A percentile compares a stretch with the other conserved stretches of the same genome.
Evolutionary conservation across 2,888 invertebrate genomes (phyloP).

Genomic region (Pollenia angustigena): DNA sequence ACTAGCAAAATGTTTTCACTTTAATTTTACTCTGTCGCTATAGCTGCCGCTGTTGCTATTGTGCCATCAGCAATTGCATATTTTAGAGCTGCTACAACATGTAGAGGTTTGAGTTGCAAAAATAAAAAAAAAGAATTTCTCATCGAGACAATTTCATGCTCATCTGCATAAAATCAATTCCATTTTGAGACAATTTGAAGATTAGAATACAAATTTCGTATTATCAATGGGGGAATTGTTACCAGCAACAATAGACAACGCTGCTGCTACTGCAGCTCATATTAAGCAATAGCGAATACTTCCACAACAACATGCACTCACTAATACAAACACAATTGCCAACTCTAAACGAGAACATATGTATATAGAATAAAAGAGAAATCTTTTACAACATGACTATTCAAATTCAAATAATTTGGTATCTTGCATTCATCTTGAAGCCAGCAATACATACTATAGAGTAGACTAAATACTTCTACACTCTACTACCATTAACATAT

Average conservation of each 20-base stretch:
- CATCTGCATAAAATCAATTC: slow-evolving; percentile 85
- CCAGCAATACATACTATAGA: slow-evolving; percentile 10
- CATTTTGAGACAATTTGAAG: slow-evolving; percentile 84
- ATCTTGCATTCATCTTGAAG: slow-evolving; percentile 35
- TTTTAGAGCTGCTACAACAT: slow-evolving; percentile 5
- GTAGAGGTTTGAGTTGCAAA: slow-evolving; percentile 23
- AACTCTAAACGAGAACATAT: slow-evolving; percentile 26
- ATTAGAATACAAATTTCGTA: slow-evolving; percentile 84
- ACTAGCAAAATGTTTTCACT: slow-evolving; percentile 63
- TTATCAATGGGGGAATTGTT: slow-evolving; percentile 81
- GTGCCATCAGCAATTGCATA: slow-evolving; percentile 19
- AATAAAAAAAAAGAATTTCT: slow-evolving; percentile 72
- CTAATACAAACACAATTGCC: slow-evolving; percentile 35
- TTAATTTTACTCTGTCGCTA: slow-evolving; percentile 38
- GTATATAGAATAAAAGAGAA: slow-evolving; percentile 51
- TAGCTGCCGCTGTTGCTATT: neutral
- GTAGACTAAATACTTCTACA: slow-evolving; percentile 23
- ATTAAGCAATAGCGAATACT: slow-evolving; percentile 11
- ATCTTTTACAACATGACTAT: slow-evolving; percentile 66
- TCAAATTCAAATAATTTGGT: slow-evolving; percentile 65
- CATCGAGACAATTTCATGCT: slow-evolving; percentile 84
- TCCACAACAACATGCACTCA: slow-evolving; percentile 18
- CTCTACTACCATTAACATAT: neutral
- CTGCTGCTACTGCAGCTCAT: neutral
- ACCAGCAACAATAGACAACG: slow-evolving; percentile 46